Evolutionary conservation across 1,140 invertebrate species (phyloP), one percentile per base, ranked within the genome.

Genomic region (Melitaea cinxia): DNA sequence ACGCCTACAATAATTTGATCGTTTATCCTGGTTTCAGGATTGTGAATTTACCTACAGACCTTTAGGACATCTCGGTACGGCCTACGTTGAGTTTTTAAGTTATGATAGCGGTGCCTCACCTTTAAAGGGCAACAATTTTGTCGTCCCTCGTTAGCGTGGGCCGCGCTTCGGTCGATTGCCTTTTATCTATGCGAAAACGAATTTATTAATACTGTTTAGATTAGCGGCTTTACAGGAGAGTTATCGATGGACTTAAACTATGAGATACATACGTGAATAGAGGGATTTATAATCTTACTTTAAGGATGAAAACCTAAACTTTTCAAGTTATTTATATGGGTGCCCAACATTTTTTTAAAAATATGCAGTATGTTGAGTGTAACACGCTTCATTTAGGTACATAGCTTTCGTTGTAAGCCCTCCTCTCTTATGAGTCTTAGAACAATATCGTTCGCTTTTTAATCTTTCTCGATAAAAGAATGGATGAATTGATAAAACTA

Each of bases 41-140:
- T n/a, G n/a, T n/a, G n/a, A n/a, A n/a, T 42, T 42, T 42, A 42
- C 4, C 14, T n/a, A 47, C 6, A 14, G 35, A 39, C 35, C 35
- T 47, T 23, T 21, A 47, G 42, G 19, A 47, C 42, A 47, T 47
- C 42, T 47, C 42, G 3, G 2, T 4, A 12, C 21, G 7, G 42
- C 50, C 23, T 39, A 61, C 58, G 58, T 52, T 39, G 35, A 50
- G 23, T 35, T 50, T 45, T 54, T 28, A 61, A 50, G 24, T 42
- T 54, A 53, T n/a, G 37, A 57, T 47, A 47, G 7, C 19, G 19
- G 24, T 35, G 63, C 62, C 62, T 67, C 67, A 76, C 69, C 71
- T 78, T 76, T 78, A 76, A 76, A 78, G 76, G 70, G 62, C 65
- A 73, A 49, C 68, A 70, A 60, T 73, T n/a, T 63, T 53, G 58